A percentile compares a stretch with the other conserved stretches of the same genome.
Evolutionary conservation across 2,888 invertebrate genomes (phyloP).

Genomic region (Coleophora flavipennella): DNA sequence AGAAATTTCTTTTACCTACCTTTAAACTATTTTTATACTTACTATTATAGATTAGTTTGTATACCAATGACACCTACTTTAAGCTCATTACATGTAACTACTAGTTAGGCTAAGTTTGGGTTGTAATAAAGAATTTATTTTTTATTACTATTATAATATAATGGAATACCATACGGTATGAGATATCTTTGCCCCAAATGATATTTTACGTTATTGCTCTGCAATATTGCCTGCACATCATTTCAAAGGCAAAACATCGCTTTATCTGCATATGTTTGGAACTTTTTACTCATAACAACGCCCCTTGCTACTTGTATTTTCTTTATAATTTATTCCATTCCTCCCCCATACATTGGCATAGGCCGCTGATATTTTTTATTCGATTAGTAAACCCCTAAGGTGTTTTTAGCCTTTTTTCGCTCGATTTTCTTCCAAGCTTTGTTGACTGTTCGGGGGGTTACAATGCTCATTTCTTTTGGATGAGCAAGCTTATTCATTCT

Average conservation of each 20-base stretch:
- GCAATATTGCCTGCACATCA: conserved; percentile 40
- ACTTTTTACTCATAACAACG: conserved; percentile 60
- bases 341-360: conserved; percentile 70
- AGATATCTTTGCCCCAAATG: conserved; percentile 2
- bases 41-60: too few relatives aligned
- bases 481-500: conserved; percentile 65
- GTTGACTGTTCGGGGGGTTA: conserved; percentile 68
- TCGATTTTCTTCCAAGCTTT: conserved; percentile 73
- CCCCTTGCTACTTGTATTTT: conserved; percentile 68
- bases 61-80: too few relatives aligned
- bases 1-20: too few relatives aligned
- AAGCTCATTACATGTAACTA: too few relatives aligned
- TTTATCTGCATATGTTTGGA: conserved; percentile 59
- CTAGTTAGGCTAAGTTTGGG: too few relatives aligned
- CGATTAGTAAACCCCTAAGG: conserved; percentile 75
- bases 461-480: conserved; percentile 69
- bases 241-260: conserved; percentile 42
- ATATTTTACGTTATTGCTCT: conserved; percentile 22
- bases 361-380: conserved; percentile 75
- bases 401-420: conserved; percentile 75
- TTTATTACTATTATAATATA: too few relatives aligned
- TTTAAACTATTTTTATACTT: too few relatives aligned
- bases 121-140: too few relatives aligned
- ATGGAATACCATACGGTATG: too few relatives aligned
- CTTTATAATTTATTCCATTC: conserved; percentile 71